Base-by-base conservation (phyloP, 2,797 vertebrate genomes). In the Zalophus californianus region DNA sequence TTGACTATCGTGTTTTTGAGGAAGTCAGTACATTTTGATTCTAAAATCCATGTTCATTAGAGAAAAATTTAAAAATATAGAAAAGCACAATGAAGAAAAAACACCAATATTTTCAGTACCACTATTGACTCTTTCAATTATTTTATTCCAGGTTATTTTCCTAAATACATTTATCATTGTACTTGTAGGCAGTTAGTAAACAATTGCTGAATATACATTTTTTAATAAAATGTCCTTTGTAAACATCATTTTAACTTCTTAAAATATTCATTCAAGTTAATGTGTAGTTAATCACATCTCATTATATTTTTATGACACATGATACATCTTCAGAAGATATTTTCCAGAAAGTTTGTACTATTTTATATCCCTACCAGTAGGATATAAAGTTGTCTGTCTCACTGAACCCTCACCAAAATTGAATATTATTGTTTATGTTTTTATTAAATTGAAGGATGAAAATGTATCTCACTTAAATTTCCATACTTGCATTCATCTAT, bases 131-230 rank as follows among this genome's bases (percentile, higher is more conserved):
- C 5, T 88, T 75, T 89, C 54, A 29, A 62, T 91, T 80, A 21
- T 62, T 93, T 78, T 58, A 93, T 79, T 97, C 12, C 32, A 72
- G 35, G 20, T 86, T 38, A 78, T 82, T 96, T 70, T 95, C 58
- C 72, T 79, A 88, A 70, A 79, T 32, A 48, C 78, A 88, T 92
- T 83, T 80, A 35, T 5, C 38, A 50, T 23, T 88, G 41, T 38
- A 86, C 21, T 44, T 50, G 14, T 44, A 83, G 7, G 1, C n/a
- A 48, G 52, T 86, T 90, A 73, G 25, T 64, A 86, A 90, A 64
- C 13, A 94, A 27, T 52, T 86, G 27, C 13, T 35, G 29, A 93
- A 68, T 44, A 66, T 58, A 12, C 13, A 50, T 86, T 41, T 91
- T 87, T 41, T 10, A 29, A n/a, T 86, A 54, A 86, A 92, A 75